phyloP scores from a whole-genome alignment of 1,140 invertebrate genomes.

The Drosophila pruinosa region DNA sequence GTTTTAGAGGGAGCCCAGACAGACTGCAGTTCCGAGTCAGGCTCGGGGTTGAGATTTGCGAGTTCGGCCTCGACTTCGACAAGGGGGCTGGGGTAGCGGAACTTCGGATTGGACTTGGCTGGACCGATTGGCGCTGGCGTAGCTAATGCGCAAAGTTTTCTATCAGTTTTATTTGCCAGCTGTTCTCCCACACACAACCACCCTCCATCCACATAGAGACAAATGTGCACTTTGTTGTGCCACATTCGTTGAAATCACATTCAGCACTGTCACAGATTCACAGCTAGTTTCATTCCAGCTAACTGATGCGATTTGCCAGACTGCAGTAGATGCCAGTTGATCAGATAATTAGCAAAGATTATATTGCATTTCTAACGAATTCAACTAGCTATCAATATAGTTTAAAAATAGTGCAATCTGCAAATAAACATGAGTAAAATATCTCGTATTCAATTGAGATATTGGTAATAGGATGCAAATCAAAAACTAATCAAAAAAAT shows the following conservation, averaged over 20 bases:
- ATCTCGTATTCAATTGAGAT: too few relatives aligned
- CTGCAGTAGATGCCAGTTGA: too few relatives aligned
- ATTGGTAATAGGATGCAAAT: too few relatives aligned
- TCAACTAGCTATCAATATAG: not conserved
- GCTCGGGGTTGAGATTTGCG: not conserved
- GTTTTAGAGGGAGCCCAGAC: conserved; percentile 12
- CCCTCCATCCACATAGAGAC: not conserved
- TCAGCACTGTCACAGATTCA: conserved; percentile 17
- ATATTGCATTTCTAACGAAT: not conserved
- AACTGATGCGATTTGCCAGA: conserved; percentile 8
- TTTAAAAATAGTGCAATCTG: not conserved
- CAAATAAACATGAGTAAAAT: not conserved
- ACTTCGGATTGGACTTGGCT: conserved; percentile 49
- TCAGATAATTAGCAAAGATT: conserved; percentile 7
- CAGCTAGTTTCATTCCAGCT: not conserved
- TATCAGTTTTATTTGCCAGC: conserved; percentile 59
- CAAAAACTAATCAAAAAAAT: too few relatives aligned
- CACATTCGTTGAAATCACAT: conserved; percentile 30
- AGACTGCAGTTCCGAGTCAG: not conserved
- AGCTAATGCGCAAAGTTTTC: conserved; percentile 75
- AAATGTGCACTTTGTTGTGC: conserved; percentile 37
- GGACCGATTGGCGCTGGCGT: conserved; percentile 68
- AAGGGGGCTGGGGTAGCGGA: not conserved
- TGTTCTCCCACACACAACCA: conserved; percentile 31
- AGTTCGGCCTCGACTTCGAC: not conserved